Percentiles rank a stretch among this genome's conserved stretches.
Evolutionary conservation across 2,797 vertebrate genomes (phyloP).

Genomic region (Eulemur mongoz): DNA sequence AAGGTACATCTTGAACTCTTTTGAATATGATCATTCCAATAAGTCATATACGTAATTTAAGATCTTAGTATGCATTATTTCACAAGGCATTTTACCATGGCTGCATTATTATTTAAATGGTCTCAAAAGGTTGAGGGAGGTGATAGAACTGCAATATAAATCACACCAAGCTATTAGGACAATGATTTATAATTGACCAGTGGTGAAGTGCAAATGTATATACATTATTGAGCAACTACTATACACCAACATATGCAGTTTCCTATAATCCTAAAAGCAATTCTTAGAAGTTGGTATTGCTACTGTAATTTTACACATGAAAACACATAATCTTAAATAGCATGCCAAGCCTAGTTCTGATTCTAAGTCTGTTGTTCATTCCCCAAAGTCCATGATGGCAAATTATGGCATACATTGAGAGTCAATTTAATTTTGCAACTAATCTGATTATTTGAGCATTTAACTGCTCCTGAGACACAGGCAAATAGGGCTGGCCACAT

Average conservation of each 20-base stretch:
- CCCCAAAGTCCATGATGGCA: neutral
- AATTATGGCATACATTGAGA: neutral
- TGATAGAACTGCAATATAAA: neutral
- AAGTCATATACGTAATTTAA: neutral
- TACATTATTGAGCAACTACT: neutral
- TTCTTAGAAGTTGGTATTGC: neutral
- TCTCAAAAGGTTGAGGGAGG: neutral
- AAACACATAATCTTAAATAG: slow-evolving; percentile 21
- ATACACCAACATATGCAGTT: neutral
- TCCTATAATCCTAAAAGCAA: neutral
- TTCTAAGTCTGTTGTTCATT: neutral
- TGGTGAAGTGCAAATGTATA: neutral
- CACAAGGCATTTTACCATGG: neutral
- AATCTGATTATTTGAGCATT: neutral
- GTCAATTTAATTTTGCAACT: slow-evolving; percentile 11
- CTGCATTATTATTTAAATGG: slow-evolving; percentile 28
- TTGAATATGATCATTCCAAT: slow-evolving; percentile 37
- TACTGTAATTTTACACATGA: neutral
- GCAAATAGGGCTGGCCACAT: neutral
- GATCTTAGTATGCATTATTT: neutral
- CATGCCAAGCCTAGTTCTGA: neutral
- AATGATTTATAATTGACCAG: neutral
- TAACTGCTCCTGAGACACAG: neutral
- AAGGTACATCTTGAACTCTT: neutral
- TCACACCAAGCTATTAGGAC: neutral